Evolutionary conservation across 2,888 invertebrate species (phyloP).

Genomic region (Rhabditophanes sp.): DNA sequence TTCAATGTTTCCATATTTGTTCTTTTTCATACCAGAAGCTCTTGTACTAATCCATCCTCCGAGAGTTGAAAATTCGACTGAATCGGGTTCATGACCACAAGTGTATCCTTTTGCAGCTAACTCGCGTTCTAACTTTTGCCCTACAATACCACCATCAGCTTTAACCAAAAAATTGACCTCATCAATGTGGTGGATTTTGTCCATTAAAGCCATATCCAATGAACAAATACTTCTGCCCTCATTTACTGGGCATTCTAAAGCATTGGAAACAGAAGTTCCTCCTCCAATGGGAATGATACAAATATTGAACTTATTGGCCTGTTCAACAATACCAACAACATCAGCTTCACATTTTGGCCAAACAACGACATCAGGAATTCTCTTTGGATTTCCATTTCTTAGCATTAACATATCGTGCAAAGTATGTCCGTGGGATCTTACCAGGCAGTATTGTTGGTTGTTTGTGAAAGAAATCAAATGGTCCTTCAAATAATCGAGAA

Average conservation of each 20-base stretch:
- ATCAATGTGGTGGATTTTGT: constrained; percentile 81
- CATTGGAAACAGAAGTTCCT: constrained; percentile 36
- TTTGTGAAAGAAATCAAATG: constrained; percentile 66
- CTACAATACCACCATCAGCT: constrained; percentile 52
- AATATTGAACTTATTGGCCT: constrained; percentile 60
- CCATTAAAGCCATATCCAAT: constrained; percentile 84
- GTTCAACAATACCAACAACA: constrained; percentile 53
- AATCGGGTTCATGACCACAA: constrained; percentile 89
- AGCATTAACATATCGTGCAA: constrained; percentile 69
- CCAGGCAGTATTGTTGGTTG: constrained; percentile 47
- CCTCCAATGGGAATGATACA: constrained; percentile 59
- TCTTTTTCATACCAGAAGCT: constrained; percentile 99
- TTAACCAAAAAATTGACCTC: constrained; percentile 63
- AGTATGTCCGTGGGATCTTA: constrained; percentile 38
- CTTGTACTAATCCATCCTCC: constrained; percentile 95
- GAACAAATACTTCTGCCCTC: constrained; percentile 68
- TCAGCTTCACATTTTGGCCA: constrained; percentile 59
- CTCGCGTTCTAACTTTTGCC: constrained; percentile 27
- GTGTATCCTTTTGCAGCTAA: constrained; percentile 31
- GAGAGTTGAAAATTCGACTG: constrained; percentile 72
- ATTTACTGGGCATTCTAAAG: constrained; percentile 42
- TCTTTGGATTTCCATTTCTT: constrained; percentile 55
- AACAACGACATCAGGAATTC: constrained; percentile 79
- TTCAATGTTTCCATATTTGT: constrained; percentile 54
- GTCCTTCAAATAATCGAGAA: constrained; percentile 73